These are phyloP conservation scores for Malthinus seriepunctatus DNA, from an alignment of 2,888 invertebrate species.

Conservation along the genomic window DNA sequence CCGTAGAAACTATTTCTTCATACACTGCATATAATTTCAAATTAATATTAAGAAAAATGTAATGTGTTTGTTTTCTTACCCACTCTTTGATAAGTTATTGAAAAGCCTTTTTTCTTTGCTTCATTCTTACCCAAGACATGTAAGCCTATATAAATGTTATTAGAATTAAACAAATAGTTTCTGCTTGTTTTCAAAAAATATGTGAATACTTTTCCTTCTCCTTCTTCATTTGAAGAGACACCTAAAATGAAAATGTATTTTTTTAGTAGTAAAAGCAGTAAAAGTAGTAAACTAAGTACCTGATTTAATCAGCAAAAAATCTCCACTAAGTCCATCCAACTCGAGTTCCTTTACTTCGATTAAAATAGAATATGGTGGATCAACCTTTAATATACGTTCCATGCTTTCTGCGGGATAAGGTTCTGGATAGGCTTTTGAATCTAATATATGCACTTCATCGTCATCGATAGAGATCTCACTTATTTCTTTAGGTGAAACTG, in stretches of 20 bases:
- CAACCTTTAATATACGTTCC: background rate
- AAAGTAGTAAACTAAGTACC: conserved; percentile 22
- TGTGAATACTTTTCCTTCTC: conserved; percentile 26
- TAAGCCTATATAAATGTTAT: conserved; percentile 14
- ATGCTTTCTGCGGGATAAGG: conserved; percentile 3
- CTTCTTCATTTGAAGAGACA: conserved; percentile 10
- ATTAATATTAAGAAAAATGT: conserved; percentile 67
- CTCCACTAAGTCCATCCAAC: conserved; percentile 21
- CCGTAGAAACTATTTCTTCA: conserved; percentile 17
- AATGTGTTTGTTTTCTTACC: conserved; percentile 79
- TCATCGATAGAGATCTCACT: background rate
- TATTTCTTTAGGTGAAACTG: background rate
- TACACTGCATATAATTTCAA: conserved; percentile 54
- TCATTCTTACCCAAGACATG: conserved; percentile 64
- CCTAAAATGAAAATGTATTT: conserved; percentile 20
- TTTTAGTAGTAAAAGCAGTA: no score
- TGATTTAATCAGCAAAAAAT: conserved; percentile 30
- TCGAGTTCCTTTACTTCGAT: conserved; percentile 38
- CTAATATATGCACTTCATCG: conserved; percentile 4
- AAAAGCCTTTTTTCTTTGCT: conserved; percentile 92
- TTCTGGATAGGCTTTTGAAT: conserved; percentile 12
- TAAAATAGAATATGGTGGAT: conserved; percentile 12
- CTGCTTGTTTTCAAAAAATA: conserved; percentile 14
- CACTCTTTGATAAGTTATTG: conserved; percentile 13
- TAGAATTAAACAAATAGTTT: conserved; percentile 21